Evolutionary conservation across 2,888 invertebrate genomes (phyloP), one percentile per base, ranked within the genome.

Genomic region (Papilio gigon): DNA sequence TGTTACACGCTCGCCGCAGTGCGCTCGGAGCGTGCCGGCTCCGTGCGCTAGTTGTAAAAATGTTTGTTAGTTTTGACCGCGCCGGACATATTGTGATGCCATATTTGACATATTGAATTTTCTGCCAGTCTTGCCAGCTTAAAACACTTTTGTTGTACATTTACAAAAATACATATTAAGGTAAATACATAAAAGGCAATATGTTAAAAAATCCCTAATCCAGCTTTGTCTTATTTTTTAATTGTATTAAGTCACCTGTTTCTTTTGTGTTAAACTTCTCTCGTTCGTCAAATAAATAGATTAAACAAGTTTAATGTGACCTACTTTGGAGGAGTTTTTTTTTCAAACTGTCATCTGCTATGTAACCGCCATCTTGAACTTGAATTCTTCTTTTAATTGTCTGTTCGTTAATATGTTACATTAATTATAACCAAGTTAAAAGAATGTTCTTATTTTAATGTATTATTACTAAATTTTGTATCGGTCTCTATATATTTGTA

Each of bases 221-320:
- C 1, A 35, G 33, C 2, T 50, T 50, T 53, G 0, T 2, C 2
- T 17, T 2, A 0, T 8, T 50, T 25, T 50, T 0, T 27, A 8
- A 27, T 50, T n/a, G 1, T 30, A n/a, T 56, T n/a, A n/a, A n/a
- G n/a, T n/a, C n/a, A n/a, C n/a, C n/a, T n/a, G n/a, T 30, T 17
- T 17, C 9, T 47, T 35, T 47, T 1, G 14, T 63, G 17, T 9
- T 1, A 40, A 4, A 59, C 58, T 67, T 42, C 62, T 67, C 67
- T 12, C 17, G 40, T 67, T 62, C 42, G 67, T 67, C 62, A 67
- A 62, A 30, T 37, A 22, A 62, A 42, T 67, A 33, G 12, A 67
- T 67, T 62, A 62, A 66, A 67, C 61, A 33, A 5, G 62, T 62
- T 67, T 67, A 67, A 56, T 50, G 22, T 61, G 67, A 67, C 67